Evolutionary conservation across 2,113 vertebrate species (phyloP), one percentile per base, ranked within the genome.

Genomic region (Willisornis vidua): DNA sequence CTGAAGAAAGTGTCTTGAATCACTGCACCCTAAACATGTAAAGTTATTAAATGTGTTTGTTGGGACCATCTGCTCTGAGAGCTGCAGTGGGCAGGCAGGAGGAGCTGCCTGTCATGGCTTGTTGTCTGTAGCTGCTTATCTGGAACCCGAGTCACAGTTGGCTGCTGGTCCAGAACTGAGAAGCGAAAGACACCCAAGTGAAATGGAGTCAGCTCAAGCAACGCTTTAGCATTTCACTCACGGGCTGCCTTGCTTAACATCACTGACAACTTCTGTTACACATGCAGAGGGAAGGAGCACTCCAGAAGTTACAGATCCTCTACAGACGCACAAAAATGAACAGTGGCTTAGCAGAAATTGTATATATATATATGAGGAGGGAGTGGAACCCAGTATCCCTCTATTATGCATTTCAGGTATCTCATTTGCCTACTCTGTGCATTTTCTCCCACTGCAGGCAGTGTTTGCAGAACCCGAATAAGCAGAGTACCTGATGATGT

Each of bases 111-210:
- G 87, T 84, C 55, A 29, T 19, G 75, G 70, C 58, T 61, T 41
- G 26, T 24, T 93, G 85, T 66, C 49, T 92, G 55, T 77, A 29
- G 85, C 90, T 79, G 87, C 87, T 92, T 93, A 29, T 86, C 94
- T 95, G 90, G 79, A 94, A 29, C 88, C 37, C 5, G 0, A 52
- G 86, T 96, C 93, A 95, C 92, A 92, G 83, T 19, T 96, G 96
- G 85, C 93, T 92, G 73, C 65, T 90, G 92, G 89, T 87, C 90
- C 95, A 92, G 61, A 96, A 72, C 92, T 61, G 88, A 90, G 93
- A 96, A 96, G 66, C 0, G 0, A 73, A 91, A 91, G 90, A 71
- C 85, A 84, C 88, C 31, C 83, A 91, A 31, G 67, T 68, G 76
- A 89, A 90, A 78, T 2, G 31, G 1, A 19, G 41, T 37, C 54